Percentiles rank a stretch among this genome's conserved stretches.
phyloP scores from a whole-genome alignment of 2,113 vertebrate genomes.

The Peromyscus leucopus region DNA sequence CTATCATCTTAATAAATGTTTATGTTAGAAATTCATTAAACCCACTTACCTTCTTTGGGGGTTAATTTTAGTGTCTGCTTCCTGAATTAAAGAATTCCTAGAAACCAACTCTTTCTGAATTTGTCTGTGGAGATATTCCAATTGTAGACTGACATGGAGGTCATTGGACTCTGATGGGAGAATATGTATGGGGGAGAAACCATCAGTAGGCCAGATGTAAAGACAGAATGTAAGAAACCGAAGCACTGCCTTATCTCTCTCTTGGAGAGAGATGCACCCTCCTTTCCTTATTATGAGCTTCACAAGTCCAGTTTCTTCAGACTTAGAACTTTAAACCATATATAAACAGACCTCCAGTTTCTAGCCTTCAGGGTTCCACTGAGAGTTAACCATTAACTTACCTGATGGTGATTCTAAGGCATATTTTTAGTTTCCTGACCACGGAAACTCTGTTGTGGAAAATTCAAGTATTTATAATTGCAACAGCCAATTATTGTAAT shows the following conservation, averaged over 20 bases:
- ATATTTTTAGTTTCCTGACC: neutral
- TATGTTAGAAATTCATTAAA: neutral
- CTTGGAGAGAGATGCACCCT: neutral
- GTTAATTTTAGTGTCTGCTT: neutral
- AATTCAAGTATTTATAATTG: too few species aligned
- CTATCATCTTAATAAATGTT: neutral
- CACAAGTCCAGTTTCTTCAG: neutral
- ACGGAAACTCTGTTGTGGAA: too few species aligned
- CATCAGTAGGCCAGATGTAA: neutral
- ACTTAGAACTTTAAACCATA: too few species aligned
- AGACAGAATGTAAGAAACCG: neutral
- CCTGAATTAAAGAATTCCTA: neutral
- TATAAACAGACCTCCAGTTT: neutral
- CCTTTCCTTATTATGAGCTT: neutral
- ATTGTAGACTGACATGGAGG: neutral
- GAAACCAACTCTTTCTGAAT: neutral
- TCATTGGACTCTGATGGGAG: neutral
- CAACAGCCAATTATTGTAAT: neutral
- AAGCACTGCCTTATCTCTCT: neutral
- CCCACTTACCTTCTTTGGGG: neutral
- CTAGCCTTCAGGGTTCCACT: neutral
- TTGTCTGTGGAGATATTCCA: neutral
- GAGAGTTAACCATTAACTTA: neutral
- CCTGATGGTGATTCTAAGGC: neutral
- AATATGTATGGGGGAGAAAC: neutral